Evolutionary conservation across 2,888 invertebrate genomes (phyloP).

Genomic region (Nemapogon koenigi): DNA sequence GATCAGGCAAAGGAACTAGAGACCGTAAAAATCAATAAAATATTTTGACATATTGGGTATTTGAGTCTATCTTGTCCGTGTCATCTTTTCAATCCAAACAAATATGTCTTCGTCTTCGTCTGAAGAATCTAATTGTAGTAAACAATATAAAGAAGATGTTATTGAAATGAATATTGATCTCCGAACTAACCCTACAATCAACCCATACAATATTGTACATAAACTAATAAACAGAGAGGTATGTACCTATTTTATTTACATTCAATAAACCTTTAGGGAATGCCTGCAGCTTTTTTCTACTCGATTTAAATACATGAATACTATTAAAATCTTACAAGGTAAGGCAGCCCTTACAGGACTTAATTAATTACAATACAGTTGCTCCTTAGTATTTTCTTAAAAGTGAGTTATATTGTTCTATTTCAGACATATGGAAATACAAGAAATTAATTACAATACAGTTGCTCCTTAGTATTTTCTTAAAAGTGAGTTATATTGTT

Average conservation of each 20-base stretch:
- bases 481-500: constrained; percentile 11
- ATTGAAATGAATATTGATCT: not conserved
- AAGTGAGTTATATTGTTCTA: constrained; percentile 1
- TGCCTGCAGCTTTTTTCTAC: not conserved
- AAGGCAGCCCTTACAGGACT: too few relatives aligned
- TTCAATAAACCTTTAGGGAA: too few relatives aligned
- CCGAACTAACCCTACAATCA: not conserved
- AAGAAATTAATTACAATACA: constrained; percentile 24
- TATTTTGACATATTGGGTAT: too few relatives aligned
- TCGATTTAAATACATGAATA: not conserved
- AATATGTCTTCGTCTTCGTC: constrained; percentile 51
- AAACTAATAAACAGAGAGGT: constrained; percentile 70
- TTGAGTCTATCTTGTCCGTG: too few relatives aligned
- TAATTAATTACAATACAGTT: constrained; percentile 14
- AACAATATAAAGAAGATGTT: not conserved
- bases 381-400: constrained; percentile 23
- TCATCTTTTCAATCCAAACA: constrained; percentile 47
- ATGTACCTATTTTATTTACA: constrained; percentile 25
- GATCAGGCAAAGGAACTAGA: too few relatives aligned
- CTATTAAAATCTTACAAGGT: too few relatives aligned
- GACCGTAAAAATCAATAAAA: too few relatives aligned
- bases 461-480: constrained; percentile 23
- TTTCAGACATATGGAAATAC: constrained; percentile 59
- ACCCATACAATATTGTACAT: constrained; percentile 35
- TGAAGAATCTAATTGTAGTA: constrained; percentile 29